Conservation (phyloP, 2,797 vertebrate species). For the Neostethus bicornis region DNA sequence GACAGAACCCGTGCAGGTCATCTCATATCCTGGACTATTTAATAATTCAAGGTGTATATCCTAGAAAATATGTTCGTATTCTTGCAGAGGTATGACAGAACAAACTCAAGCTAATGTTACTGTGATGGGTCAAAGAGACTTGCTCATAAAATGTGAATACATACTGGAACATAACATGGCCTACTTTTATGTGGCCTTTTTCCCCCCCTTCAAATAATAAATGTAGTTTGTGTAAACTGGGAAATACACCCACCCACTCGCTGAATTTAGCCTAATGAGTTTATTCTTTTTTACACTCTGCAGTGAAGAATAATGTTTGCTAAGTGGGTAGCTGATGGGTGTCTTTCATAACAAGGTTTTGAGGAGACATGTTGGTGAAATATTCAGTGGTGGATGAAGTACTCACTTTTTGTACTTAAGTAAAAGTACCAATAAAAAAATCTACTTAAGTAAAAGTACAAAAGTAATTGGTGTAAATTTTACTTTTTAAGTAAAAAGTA, state of each 20-base stretch:
- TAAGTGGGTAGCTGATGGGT: slow-evolving; percentile 37
- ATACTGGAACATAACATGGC: neutral
- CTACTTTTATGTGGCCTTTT: neutral
- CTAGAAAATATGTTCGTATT: slow-evolving; percentile 56
- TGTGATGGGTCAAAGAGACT: neutral
- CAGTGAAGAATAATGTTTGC: slow-evolving; percentile 4
- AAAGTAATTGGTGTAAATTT: too few species aligned
- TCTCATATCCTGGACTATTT: slow-evolving; percentile 62
- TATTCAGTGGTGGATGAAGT: too few species aligned
- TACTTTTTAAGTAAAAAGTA: too few species aligned
- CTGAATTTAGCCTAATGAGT: slow-evolving; percentile 11
- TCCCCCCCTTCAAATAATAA: neutral
- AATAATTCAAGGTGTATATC: slow-evolving; percentile 71
- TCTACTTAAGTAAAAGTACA: too few species aligned
- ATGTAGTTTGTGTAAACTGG: neutral
- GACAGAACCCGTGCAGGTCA: slow-evolving; percentile 50
- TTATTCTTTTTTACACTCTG: slow-evolving; percentile 7
- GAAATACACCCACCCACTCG: neutral
- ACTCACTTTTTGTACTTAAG: too few species aligned
- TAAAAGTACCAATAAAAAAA: too few species aligned
- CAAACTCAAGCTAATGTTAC: neutral
- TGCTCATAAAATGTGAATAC: too few species aligned
- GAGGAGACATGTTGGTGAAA: slow-evolving; percentile 28
- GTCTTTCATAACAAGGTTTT: slow-evolving; percentile 29
- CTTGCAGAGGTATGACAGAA: slow-evolving; percentile 29